Base-by-base conservation (phyloP, 2,888 invertebrate species). In the Andrena haemorrhoa region DNA sequence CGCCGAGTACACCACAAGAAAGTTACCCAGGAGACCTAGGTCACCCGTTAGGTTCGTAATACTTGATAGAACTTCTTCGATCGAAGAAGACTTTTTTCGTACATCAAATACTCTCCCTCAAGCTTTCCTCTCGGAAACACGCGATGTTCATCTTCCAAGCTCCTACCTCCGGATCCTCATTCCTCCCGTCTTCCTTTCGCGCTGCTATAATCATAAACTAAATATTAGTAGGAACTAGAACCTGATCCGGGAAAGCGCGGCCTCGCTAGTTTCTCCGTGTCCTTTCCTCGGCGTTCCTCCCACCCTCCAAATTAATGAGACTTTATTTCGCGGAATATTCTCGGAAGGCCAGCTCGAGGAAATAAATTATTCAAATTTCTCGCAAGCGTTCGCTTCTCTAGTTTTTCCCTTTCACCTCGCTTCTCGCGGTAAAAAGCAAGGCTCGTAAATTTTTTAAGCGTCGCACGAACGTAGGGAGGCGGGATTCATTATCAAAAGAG, bases 31-130 rank as follows among this genome's bases (percentile, higher is more conserved):
- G 33, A 76, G 82, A 64, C 23, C 75, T n/a, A 60, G 72, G 23
- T 87, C 86, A 10, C 76, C 84, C 0, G 12, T 82, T 12, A 87
- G 84, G 82, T 87, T 63, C 8, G 75, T 75, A 1, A 61, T 2
- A 29, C 63, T 53, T 8, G 2, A 12, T 47, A n/a, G 8, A 51
- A 16, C n/a, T 29, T 26, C 6, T 2, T 23, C 26, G 16, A 3
- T 26, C 41, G 20, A 16, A 26, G 16, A 41, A 26, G 1, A 41
- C 41, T 41, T 41, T 5, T 12, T 41, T 41, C 41, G 12, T 16
- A 41, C 41, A 41, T 16, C 41, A 41, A 41, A 41, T 16, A 41
- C 20, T 3, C 20, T 8, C 20, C 20, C 6, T 53, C 3, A 20
- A 53, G n/a, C 10, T 56, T 56, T 56, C 23, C 53, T 26, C 20